Conservation (phyloP, 1,140 invertebrate genomes). For the Anagrus nilaparvatae region DNA sequence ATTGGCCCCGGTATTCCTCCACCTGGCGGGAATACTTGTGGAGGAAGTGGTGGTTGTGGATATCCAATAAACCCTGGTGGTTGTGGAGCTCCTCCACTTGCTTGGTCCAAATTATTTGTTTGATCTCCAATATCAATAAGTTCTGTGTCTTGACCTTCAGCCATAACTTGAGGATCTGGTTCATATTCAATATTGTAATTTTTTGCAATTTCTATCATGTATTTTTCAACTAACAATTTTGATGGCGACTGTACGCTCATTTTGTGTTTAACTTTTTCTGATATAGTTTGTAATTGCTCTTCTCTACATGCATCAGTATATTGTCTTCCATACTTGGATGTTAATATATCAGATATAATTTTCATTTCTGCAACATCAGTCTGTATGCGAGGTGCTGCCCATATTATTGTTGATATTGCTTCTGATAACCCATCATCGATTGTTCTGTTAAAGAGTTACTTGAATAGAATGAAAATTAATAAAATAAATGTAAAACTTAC, state of each 20-base stretch:
- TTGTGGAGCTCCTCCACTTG: conserved; percentile 42
- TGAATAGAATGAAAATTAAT: background rate
- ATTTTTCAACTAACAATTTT: conserved; percentile 91
- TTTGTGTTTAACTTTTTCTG: conserved; percentile 93
- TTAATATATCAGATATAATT: conserved; percentile 81
- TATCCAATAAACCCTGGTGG: conserved; percentile 74
- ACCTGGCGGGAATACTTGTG: conserved; percentile 40
- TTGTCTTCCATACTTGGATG: conserved; percentile 88
- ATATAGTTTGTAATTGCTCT: conserved; percentile 71
- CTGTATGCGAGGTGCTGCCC: conserved; percentile 86
- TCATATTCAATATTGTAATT: conserved; percentile 87
- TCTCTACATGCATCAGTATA: conserved; percentile 79
- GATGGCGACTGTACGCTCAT: conserved; percentile 92
- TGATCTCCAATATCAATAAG: conserved; percentile 62
- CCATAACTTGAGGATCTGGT: conserved; percentile 86
- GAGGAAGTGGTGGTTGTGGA: conserved; percentile 55
- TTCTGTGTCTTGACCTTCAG: conserved; percentile 69
- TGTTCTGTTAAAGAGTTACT: conserved; percentile 46
- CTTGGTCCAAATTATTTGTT: conserved; percentile 48
- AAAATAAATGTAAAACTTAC: conserved; percentile 47
- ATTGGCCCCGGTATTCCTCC: conserved; percentile 31
- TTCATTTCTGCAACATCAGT: conserved; percentile 83
- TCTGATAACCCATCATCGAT: conserved; percentile 92
- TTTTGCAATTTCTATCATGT: conserved; percentile 92
- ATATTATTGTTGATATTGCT: conserved; percentile 91